Evolutionary conservation across 2,888 invertebrate genomes (phyloP).

Genomic region (Tanaodytes sp.): DNA sequence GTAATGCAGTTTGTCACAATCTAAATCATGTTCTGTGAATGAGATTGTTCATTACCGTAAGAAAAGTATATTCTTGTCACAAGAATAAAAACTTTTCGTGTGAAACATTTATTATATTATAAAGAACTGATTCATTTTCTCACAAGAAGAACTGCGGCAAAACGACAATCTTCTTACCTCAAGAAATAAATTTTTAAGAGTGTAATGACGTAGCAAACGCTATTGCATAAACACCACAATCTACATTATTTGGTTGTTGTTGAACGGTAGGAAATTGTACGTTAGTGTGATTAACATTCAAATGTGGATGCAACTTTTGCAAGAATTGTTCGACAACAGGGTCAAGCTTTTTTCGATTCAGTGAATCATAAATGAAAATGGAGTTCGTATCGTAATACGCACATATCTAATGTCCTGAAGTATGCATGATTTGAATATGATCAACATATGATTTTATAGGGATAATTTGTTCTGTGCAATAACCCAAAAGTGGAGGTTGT

Average conservation of each 20-base stretch:
- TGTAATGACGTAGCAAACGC: slow-evolving; percentile 2
- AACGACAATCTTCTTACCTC: too few species aligned
- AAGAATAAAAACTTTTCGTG: too few species aligned
- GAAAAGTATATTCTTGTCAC: too few species aligned
- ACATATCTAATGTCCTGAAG: slow-evolving; percentile 7
- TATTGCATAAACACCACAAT: slow-evolving; percentile 9
- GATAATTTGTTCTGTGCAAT: background rate
- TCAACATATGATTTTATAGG: background rate
- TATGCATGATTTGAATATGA: slow-evolving; percentile 5
- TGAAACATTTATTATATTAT: too few species aligned
- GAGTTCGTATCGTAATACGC: slow-evolving; percentile 2
- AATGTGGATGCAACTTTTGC: background rate
- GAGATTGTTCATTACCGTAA: too few species aligned
- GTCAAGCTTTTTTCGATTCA: background rate
- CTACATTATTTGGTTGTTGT: too few species aligned
- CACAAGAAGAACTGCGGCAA: too few species aligned
- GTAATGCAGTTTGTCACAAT: too few species aligned
- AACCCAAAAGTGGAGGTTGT: slow-evolving; percentile 3
- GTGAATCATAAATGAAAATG: slow-evolving; percentile 16
- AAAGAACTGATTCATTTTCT: too few species aligned
- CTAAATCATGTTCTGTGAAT: too few species aligned
- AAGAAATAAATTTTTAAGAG: too few species aligned
- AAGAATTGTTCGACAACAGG: background rate
- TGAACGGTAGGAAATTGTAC: too few species aligned
- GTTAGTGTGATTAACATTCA: background rate